Evolutionary conservation across 1,140 invertebrate genomes (phyloP).

Genomic region (Drosophila kikkawai): DNA sequence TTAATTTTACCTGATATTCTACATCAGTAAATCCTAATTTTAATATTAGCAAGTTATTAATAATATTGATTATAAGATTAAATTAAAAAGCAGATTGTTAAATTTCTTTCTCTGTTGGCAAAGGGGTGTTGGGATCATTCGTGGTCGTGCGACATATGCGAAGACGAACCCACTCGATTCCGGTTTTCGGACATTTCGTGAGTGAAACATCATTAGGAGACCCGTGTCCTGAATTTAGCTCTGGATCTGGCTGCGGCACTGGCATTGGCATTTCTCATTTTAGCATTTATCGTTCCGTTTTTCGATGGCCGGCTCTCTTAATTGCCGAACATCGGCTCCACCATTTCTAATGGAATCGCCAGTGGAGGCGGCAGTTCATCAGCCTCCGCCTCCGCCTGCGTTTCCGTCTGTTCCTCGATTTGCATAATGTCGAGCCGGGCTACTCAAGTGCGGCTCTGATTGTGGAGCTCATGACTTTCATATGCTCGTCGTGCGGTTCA

Average conservation of each 20-base stretch:
- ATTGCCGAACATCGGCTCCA: conserved; percentile 44
- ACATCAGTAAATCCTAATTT: not conserved
- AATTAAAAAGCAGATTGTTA: too few relatives aligned
- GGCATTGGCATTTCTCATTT: conserved; percentile 46
- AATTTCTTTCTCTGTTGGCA: not conserved
- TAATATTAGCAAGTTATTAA: not conserved
- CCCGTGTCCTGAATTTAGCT: conserved; percentile 9
- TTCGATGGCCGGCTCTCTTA: conserved; percentile 33
- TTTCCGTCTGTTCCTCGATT: conserved; percentile 8
- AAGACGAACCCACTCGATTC: conserved; percentile 41
- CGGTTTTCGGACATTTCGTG: conserved; percentile 26
- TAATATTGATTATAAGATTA: not conserved
- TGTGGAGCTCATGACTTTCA: conserved; percentile 55
- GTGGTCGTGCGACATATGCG: conserved; percentile 22
- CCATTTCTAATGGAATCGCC: conserved; percentile 37
- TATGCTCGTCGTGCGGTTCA: conserved; percentile 38
- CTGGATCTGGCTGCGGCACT: not conserved
- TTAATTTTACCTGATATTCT: not conserved
- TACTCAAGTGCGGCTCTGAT: conserved; percentile 39
- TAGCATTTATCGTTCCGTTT: conserved; percentile 55
- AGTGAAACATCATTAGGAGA: conserved; percentile 57
- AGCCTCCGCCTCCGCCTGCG: conserved; percentile 6
- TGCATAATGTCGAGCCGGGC: conserved; percentile 37
- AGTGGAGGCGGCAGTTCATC: conserved; percentile 27
- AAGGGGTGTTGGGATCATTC: conserved; percentile 8